Percentiles rank a stretch among this genome's conserved stretches.
phyloP scores from a whole-genome alignment of 2,888 invertebrate species.

The Acanthosepion pharaonis region DNA sequence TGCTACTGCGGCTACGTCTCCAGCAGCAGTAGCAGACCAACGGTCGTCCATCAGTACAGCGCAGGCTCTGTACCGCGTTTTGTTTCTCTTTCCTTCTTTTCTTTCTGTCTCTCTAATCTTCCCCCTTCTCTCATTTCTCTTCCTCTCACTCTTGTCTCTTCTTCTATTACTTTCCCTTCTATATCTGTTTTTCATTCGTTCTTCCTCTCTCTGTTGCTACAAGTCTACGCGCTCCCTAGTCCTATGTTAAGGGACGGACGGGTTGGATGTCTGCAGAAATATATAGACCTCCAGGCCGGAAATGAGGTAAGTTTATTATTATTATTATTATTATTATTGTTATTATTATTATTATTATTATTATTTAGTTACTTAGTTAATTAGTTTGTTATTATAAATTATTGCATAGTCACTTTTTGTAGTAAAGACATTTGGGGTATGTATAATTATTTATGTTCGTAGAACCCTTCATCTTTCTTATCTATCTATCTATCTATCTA shows the following conservation, averaged over 20 bases:
- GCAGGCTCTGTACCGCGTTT: background rate
- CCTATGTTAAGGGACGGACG: slow-evolving; percentile 33
- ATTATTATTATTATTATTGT: too few species aligned
- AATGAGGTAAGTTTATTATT: background rate
- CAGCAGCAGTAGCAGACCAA: too few species aligned
- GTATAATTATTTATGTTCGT: background rate
- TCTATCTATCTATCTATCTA: background rate
- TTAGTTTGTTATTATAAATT: background rate
- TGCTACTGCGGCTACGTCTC: background rate
- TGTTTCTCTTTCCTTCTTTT: background rate
- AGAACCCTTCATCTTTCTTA: background rate
- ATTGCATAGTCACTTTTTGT: background rate
- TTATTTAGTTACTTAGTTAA: background rate
- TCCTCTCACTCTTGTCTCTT: background rate
- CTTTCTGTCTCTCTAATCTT: slow-evolving; percentile 14
- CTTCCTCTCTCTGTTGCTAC: background rate
- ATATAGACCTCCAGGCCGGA: slow-evolving; percentile 33
- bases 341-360: too few species aligned
- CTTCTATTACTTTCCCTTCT: background rate
- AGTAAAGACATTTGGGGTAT: background rate
- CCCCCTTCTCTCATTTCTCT: background rate
- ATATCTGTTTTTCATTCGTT: background rate
- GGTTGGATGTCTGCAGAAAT: slow-evolving; percentile 22
- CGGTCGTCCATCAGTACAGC: background rate
- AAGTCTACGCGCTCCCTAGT: background rate